Base-by-base conservation (phyloP, 2,888 invertebrate genomes). In the Hartigia nigra region DNA sequence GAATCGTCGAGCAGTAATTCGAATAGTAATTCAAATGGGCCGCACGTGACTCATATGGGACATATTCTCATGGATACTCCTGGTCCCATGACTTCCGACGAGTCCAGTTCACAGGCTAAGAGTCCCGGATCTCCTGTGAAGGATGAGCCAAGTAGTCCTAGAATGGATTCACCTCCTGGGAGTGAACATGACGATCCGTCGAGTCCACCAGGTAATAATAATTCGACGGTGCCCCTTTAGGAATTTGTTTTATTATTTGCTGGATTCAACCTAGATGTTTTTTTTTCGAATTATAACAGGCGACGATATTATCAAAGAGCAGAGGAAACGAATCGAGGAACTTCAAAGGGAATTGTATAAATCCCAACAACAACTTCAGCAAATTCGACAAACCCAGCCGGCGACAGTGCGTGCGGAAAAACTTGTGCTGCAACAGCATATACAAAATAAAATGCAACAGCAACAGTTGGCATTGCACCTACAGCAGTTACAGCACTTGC, bases 281-380 rank as follows among this genome's bases (percentile, higher is more conserved):
- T 55, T 39, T 37, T 35, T 55, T 55, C 9, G 0, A 55, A 36
- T 83, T 78, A 69, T 87, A 87, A 82, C 84, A 91, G 94, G 93
- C 81, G 96, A 97, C 87, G 96, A 97, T 86, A 94, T 97, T 80
- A 95, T 97, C 77, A 94, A 95, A 81, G 96, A 97, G 87, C 98
- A 98, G 90, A 95, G 96, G 87, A 94, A 96, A 77, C 96, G 96
- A 91, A 98, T 98, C 85, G 96, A 97, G 88, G 97, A 97, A 88
- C 92, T 98, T 74, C 97, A 98, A 90, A 92, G 97, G 3, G 96
- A 97, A 88, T 89, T 97, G 84, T 95, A 96, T 81, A 94, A 95
- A 83, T 96, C 96, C 1, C 95, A 97, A 81, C 94, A 95, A 85
- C 96, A 96, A 88, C 90, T 96, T 82, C 95, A 96, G 87, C 95